Conservation (phyloP, 2,888 invertebrate genomes). For the Dicyrtoma fusca region DNA sequence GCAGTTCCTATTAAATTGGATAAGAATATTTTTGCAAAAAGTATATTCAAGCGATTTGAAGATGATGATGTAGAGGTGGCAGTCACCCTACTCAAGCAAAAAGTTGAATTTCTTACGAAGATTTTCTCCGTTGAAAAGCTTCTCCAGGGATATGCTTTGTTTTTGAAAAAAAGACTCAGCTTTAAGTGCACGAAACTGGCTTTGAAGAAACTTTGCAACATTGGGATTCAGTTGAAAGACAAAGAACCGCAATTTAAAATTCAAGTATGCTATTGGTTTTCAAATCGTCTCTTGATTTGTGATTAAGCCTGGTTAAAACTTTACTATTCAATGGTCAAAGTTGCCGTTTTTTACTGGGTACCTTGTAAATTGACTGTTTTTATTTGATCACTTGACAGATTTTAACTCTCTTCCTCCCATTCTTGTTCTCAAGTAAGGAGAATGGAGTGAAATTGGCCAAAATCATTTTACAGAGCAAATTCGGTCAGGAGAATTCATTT, state of each 20-base stretch:
- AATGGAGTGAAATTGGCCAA: constrained; percentile 61
- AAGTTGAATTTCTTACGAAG: constrained; percentile 60
- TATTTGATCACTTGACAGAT: constrained; percentile 57
- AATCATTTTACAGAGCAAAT: constrained; percentile 61
- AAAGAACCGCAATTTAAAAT: too few relatives aligned
- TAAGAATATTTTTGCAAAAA: constrained; percentile 67
- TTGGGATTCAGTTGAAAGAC: constrained; percentile 25
- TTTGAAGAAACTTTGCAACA: constrained; percentile 41
- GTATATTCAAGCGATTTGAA: constrained; percentile 68
- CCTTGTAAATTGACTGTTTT: neutral
- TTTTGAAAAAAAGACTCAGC: constrained; percentile 61
- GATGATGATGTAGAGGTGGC: constrained; percentile 72
- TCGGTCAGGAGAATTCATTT: constrained; percentile 60
- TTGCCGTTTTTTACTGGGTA: neutral
- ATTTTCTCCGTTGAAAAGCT: constrained; percentile 63
- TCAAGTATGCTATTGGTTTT: too few relatives aligned
- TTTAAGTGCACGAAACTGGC: constrained; percentile 39
- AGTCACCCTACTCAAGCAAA: constrained; percentile 61
- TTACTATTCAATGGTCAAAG: too few relatives aligned
- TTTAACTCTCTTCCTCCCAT: constrained; percentile 67
- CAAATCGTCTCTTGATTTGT: too few relatives aligned
- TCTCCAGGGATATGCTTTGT: constrained; percentile 63
- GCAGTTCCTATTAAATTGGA: constrained; percentile 57
- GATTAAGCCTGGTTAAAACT: too few relatives aligned
- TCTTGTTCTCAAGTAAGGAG: constrained; percentile 65